Percentiles rank a stretch among this genome's conserved stretches.
These are phyloP conservation scores for Cataglyphis hispanica DNA, from an alignment of 1,140 invertebrate species.

Conservation along the genomic window DNA sequence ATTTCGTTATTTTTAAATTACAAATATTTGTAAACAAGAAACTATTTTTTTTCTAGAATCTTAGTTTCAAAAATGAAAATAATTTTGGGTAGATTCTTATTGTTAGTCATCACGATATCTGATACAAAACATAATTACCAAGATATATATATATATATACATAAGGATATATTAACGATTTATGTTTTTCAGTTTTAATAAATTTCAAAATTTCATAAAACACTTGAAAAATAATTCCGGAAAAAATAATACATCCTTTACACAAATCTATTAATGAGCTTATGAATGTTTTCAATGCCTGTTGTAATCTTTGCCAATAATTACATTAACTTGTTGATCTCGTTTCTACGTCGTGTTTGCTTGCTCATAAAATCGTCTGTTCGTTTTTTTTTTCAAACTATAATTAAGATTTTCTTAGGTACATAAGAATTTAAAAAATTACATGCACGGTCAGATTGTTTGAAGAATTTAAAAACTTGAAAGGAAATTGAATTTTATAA, in stretches of 20 bases:
- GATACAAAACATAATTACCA: neutral
- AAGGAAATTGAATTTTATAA: neutral
- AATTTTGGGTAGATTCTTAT: neutral
- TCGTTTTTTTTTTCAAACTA: neutral
- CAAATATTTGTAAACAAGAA: too few species aligned
- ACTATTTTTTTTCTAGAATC: neutral
- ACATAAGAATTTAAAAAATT: neutral
- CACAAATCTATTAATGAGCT: conserved; percentile 16
- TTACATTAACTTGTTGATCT: conserved; percentile 17
- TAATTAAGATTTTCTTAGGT: neutral
- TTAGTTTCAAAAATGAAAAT: neutral
- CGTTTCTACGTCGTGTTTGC: conserved; percentile 7
- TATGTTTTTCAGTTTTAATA: too few species aligned
- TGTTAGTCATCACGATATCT: neutral
- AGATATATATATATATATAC: neutral
- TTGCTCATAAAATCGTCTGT: neutral
- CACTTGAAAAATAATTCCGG: too few species aligned
- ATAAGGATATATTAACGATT: too few species aligned
- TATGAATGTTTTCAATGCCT: conserved; percentile 23
- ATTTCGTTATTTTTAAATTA: too few species aligned
- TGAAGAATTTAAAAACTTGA: neutral
- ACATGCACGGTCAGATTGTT: neutral
- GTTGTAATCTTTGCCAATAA: conserved; percentile 2
- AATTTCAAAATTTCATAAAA: too few species aligned
- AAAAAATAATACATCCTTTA: neutral